Base-by-base conservation (phyloP, 2,888 invertebrate species). In the Byasa hedistus region DNA sequence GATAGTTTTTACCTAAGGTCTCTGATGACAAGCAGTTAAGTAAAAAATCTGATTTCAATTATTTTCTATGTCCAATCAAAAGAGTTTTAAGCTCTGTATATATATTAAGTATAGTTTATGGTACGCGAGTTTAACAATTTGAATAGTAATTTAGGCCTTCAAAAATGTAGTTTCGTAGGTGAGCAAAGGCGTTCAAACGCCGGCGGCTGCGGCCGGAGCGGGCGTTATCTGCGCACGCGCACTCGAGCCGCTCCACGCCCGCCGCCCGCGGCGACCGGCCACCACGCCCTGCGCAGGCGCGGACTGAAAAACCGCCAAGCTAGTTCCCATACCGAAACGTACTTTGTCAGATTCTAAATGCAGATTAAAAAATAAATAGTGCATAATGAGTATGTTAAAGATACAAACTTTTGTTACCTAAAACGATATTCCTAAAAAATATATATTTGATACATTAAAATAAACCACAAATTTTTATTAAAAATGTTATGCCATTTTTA, bases 221-320 rank as follows among this genome's bases (percentile, higher is more conserved):
- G 75, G 81, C 77, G 79, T 84, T 85, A 85, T 86, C 85, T 80
- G 78, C 82, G 82, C 83, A 79, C 79, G 82, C 78, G 79, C 78
- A 75, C 66, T 69, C 68, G 63, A 67, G 63, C 68, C 79, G 81
- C 76, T 79, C 79, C 76, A 78, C 74, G 75, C 76, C 80, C 73
- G 76, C 70, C 79, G 79, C 80, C 78, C 76, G 77, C 76, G 79
- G 83, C 83, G 76, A 73, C 79, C 76, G 73, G 79, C 79, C 76
- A 80, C 82, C 86, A 84, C 88, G 87, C 88, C 88, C 81, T 66
- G 70, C 66, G 69, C 82, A 80, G 85, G 79, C 79, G 74, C 79
- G 83, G 76, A 83, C 72, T 80, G 65, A 74, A 67, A 59, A 60
- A 52, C 52, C 59, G 57, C 51, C 61, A 23, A 69, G 58, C 48